A percentile compares a stretch with the other conserved stretches of the same genome.
Evolutionary conservation across 2,797 vertebrate genomes (phyloP).

Genomic region (Sarcoramphus papa): DNA sequence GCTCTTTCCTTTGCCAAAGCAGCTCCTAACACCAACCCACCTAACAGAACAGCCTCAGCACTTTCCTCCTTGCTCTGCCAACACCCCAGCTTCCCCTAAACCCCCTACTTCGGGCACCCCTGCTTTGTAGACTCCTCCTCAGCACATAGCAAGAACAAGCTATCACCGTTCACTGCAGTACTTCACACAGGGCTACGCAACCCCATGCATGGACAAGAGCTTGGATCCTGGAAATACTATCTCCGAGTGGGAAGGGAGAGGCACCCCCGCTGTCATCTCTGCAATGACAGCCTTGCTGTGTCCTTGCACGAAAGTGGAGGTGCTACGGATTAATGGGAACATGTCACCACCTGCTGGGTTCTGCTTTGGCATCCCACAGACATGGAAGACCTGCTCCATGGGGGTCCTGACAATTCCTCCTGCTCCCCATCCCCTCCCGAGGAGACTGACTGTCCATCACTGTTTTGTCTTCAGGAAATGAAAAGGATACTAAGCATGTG

Average conservation of each 20-base stretch:
- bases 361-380: neutral
- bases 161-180: accelerated
- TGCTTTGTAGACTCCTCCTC: neutral
- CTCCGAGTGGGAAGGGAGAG: neutral
- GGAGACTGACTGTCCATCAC: neutral
- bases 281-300: neutral
- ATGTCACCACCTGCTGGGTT: neutral
- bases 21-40: neutral
- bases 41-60: neutral
- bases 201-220: neutral
- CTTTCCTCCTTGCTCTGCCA: neutral
- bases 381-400: neutral
- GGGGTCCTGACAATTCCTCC: neutral
- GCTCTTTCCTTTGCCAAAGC: neutral
- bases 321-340: neutral
- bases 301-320: neutral
- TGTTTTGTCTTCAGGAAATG: neutral
- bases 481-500: neutral
- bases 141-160: neutral
- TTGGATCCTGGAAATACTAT: neutral
- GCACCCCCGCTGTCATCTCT: accelerated
- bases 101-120: accelerated
- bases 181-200: neutral
- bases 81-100: neutral
- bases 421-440: neutral